Conservation (phyloP, 2,113 vertebrate species). For the Seriola aureovittata region DNA sequence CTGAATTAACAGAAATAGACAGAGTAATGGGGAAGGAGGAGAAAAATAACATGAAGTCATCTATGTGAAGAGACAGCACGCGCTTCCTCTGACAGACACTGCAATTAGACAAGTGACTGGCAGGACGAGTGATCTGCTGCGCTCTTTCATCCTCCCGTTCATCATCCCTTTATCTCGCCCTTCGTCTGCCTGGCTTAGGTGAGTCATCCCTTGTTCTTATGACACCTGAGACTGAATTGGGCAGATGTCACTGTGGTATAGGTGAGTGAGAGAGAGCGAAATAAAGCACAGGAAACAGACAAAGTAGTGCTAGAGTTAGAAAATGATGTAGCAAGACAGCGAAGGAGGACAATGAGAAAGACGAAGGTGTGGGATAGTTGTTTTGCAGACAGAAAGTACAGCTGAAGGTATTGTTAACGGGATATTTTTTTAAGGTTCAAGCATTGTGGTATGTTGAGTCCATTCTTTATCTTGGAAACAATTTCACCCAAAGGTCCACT, state of each 20-base stretch:
- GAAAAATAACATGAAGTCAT: constrained; percentile 64
- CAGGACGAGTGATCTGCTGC: constrained; percentile 36
- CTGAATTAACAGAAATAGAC: background rate
- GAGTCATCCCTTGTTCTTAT: constrained; percentile 70
- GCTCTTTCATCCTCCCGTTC: constrained; percentile 62
- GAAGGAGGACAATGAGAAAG: background rate
- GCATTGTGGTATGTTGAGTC: background rate
- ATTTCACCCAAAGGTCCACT: background rate
- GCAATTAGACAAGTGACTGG: constrained; percentile 73
- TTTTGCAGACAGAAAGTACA: background rate
- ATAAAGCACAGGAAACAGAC: constrained; percentile 1
- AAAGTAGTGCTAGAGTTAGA: background rate
- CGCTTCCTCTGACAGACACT: constrained; percentile 64
- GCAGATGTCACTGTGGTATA: constrained; percentile 49
- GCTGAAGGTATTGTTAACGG: background rate
- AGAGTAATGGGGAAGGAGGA: constrained; percentile 21
- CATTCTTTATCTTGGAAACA: background rate
- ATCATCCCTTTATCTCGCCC: constrained; percentile 54
- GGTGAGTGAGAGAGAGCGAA: background rate
- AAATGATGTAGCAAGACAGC: background rate
- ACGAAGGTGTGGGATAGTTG: background rate
- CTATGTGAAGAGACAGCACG: constrained; percentile 34
- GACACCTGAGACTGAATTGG: constrained; percentile 55
- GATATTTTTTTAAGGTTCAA: background rate
- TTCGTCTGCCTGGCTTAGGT: constrained; percentile 39